Evolutionary conservation across 2,888 invertebrate genomes (phyloP), one percentile per base, ranked within the genome.

Genomic region (Epinotia brunnichana): DNA sequence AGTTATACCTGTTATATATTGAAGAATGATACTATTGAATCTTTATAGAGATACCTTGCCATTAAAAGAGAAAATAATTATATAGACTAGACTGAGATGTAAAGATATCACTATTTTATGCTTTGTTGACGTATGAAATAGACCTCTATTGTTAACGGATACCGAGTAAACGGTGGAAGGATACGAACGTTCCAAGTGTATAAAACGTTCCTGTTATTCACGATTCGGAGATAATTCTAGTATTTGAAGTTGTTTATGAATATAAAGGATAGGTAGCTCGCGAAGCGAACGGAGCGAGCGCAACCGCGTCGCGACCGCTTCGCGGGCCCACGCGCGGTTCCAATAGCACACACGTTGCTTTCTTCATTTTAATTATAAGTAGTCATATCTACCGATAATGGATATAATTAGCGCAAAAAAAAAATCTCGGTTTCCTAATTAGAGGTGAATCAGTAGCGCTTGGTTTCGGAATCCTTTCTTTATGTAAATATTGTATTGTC

Each of bases 91-190:
- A 93, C 92, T 93, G 93, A 93, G 86, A 90, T 91, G 90, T 92
- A 92, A 92, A 91, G 88, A 92, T 93, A 93, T 93, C 92, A 92
- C 90, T 92, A 92, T 92, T 92, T 90, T 92, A 92, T 92, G 92
- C 92, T 92, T 91, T 91, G 91, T 92, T 92, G 90, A 90, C 91
- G 90, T 88, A 90, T 87, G 88, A 87, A 85, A 89, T 89, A 88
- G 86, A 90, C 85, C 87, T 89, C 85, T 90, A 87, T 89, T 89
- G 90, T 90, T 89, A 90, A 81, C 74, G 81, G 80, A 87, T 87
- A 86, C 88, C 86, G 85, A 84, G 83, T 84, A 83, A 83, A 87
- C 85, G 85, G 85, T 85, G 83, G 86, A 83, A 79, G 80, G 78
- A 77, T 83, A 80, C 78, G 82, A 82, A 80, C 83, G 83, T 87